Conservation (phyloP, 2,888 invertebrate species). For the Temnothorax rugatulus region DNA sequence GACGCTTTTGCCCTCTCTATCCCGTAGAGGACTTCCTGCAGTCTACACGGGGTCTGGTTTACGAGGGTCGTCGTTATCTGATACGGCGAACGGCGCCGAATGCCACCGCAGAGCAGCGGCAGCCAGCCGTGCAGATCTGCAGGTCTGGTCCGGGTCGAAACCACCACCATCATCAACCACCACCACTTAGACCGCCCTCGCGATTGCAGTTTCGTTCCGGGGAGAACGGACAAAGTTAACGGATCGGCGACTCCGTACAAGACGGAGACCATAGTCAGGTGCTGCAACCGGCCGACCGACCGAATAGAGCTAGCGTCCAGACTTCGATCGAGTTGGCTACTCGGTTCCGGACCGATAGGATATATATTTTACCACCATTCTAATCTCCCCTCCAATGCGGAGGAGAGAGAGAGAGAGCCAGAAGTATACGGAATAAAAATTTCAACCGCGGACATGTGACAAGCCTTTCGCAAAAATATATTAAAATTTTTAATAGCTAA, state of each 20-base stretch:
- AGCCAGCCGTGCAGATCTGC: constrained; percentile 26
- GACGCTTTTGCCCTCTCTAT: constrained; percentile 8
- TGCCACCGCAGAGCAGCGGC: constrained; percentile 36
- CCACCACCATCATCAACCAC: neutral
- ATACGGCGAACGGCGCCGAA: constrained; percentile 62
- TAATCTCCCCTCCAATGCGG: neutral
- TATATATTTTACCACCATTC: constrained; percentile 6
- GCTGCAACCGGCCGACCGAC: neutral
- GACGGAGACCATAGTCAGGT: constrained; percentile 39
- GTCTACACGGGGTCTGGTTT: constrained; percentile 63
- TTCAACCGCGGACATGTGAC: neutral
- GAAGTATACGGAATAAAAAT: neutral
- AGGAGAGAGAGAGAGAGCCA: too few species aligned
- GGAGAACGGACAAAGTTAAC: constrained; percentile 24
- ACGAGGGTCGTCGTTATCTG: constrained; percentile 70
- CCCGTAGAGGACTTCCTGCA: constrained; percentile 39
- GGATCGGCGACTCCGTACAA: constrained; percentile 30
- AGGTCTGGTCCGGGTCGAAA: constrained; percentile 19
- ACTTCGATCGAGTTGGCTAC: constrained; percentile 30
- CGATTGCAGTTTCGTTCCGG: constrained; percentile 19
- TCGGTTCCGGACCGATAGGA: neutral
- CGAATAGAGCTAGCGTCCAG: neutral
- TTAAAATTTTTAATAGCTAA: neutral
- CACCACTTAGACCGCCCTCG: constrained; percentile 22
- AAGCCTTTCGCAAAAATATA: neutral